A percentile compares a stretch with the other conserved stretches of the same genome.
Conservation (phyloP, 2,888 invertebrate species). For the Lasioglossum lativentre region DNA sequence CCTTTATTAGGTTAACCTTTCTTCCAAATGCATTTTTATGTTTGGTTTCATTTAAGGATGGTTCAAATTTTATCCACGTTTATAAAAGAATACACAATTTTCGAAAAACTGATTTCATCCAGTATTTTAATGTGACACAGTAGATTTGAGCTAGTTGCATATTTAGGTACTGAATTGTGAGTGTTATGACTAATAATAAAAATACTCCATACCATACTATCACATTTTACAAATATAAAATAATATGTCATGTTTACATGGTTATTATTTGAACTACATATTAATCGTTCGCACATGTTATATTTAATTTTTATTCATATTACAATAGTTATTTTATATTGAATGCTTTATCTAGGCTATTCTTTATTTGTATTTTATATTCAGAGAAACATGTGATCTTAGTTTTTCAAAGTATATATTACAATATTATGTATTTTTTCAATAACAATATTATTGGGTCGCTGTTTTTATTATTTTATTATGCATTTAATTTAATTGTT, state of each 20-base stretch:
- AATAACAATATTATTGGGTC: neutral
- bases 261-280: neutral
- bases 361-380: neutral
- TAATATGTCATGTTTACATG: neutral
- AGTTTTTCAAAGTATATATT: neutral
- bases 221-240: neutral
- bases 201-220: neutral
- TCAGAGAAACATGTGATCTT: neutral
- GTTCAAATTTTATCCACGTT: neutral
- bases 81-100: neutral
- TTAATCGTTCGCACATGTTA: neutral
- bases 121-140: neutral
- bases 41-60: neutral
- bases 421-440: neutral
- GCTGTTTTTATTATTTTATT: neutral
- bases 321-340: neutral
- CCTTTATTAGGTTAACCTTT: constrained; percentile 52
- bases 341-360: neutral
- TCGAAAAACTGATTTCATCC: neutral
- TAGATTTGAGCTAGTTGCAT: neutral
- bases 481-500: neutral
- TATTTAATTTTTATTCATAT: neutral
- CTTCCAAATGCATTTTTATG: constrained; percentile 8
- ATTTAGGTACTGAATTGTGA: neutral
- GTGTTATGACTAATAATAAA: neutral